These are phyloP conservation scores for Microchirus variegatus DNA, from an alignment of 2,797 vertebrate genomes.

Conservation along the genomic window DNA sequence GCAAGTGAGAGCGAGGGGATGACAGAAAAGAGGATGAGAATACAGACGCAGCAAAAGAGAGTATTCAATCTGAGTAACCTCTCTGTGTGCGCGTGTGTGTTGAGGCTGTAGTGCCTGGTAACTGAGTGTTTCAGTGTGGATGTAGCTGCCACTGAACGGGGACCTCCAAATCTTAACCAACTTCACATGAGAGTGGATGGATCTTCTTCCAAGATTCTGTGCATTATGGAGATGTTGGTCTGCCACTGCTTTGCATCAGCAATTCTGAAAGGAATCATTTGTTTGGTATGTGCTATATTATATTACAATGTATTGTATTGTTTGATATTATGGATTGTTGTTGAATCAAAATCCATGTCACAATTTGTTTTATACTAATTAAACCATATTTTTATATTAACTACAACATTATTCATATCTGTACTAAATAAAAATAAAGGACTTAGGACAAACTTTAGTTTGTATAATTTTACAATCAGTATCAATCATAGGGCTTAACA, in stretches of 20 bases:
- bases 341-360: not conserved
- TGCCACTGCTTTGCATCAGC: constrained; percentile 51
- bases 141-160: not conserved
- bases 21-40: constrained; percentile 12
- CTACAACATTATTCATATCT: not conserved
- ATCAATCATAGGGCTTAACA: not conserved
- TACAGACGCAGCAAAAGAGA: constrained; percentile 16
- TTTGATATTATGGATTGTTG: not conserved
- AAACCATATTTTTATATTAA: not conserved
- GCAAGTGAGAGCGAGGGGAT: not conserved
- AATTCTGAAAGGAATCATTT: constrained; percentile 58
- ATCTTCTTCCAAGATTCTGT: constrained; percentile 4
- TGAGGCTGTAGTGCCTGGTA: constrained; percentile 21
- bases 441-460: too few relatives aligned
- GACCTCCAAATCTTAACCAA: constrained; percentile 22
- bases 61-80: constrained; percentile 37
- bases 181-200: constrained; percentile 23
- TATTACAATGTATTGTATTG: not conserved
- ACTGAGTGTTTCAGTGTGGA: not conserved
- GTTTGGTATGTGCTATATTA: constrained; percentile 59
- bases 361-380: too few relatives aligned
- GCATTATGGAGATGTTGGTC: constrained; percentile 45
- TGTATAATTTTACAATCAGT: too few relatives aligned
- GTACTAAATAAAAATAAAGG: not conserved
- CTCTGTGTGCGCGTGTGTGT: constrained; percentile 18